Conservation (phyloP, 2,888 invertebrate species). For the Pocota personata region DNA sequence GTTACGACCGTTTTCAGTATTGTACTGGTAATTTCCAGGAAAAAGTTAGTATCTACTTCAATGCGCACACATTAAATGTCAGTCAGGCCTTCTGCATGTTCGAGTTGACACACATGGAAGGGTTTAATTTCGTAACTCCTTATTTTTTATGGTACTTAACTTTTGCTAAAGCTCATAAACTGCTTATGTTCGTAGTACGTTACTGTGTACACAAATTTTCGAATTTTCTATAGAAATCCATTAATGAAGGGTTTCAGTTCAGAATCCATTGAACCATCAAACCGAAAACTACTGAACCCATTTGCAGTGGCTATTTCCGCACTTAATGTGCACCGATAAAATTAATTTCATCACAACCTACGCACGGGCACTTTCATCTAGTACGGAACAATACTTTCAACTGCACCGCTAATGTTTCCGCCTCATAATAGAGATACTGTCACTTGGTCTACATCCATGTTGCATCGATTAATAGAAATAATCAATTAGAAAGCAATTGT, state of each 20-base stretch:
- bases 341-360: constrained; percentile 54
- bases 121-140: not conserved
- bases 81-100: not conserved
- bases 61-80: not conserved
- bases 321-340: constrained; percentile 57
- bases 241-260: not conserved
- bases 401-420: constrained; percentile 66
- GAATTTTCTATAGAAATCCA: constrained; percentile 34
- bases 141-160: constrained; percentile 5
- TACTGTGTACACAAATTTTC: not conserved
- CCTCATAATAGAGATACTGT: constrained; percentile 65
- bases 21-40: not conserved
- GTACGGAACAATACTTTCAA: constrained; percentile 37
- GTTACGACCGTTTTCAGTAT: not conserved
- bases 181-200: not conserved
- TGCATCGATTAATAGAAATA: constrained; percentile 62
- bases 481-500: constrained; percentile 71
- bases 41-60: too few species aligned
- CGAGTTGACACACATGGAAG: not conserved
- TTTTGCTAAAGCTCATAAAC: constrained; percentile 13
- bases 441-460: constrained; percentile 36
- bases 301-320: constrained; percentile 56
- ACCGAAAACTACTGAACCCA: constrained; percentile 57
- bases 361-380: constrained; percentile 1
- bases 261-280: constrained; percentile 58